These are phyloP conservation scores for Trypoxylon attenuatum DNA, from an alignment of 2,888 invertebrate genomes.

Conservation along the genomic window DNA sequence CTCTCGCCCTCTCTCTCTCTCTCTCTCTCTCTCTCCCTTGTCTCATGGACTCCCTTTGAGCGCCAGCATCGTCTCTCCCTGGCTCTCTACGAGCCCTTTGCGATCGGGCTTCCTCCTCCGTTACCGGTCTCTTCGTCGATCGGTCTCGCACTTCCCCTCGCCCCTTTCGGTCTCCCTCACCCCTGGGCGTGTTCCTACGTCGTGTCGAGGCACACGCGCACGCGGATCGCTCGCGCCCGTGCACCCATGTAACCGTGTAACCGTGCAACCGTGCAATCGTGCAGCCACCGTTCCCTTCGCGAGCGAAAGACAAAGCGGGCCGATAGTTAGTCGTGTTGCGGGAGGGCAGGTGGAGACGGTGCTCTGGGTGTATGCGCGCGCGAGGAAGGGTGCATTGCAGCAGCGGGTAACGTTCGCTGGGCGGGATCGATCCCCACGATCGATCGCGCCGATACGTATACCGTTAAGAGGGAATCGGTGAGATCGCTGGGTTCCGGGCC, in stretches of 20 bases:
- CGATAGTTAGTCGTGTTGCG: background rate
- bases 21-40: slow-evolving; percentile 13
- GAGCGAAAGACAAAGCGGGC: background rate
- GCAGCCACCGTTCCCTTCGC: slow-evolving; percentile 8
- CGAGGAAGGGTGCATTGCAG: slow-evolving; percentile 9
- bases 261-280: background rate
- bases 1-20: background rate
- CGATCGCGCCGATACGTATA: slow-evolving; percentile 59
- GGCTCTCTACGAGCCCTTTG: slow-evolving; percentile 21
- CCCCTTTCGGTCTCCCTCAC: background rate
- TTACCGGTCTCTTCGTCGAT: slow-evolving; percentile 7
- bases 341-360: background rate
- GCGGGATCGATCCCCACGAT: slow-evolving; percentile 56
- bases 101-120: slow-evolving; percentile 1
- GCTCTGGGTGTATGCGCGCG: slow-evolving; percentile 9
- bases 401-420: slow-evolving; percentile 28
- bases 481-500: slow-evolving; percentile 67
- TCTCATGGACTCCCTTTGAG: background rate
- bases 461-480: slow-evolving; percentile 62
- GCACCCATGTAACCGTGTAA: background rate
- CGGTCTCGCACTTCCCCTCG: slow-evolving; percentile 30
- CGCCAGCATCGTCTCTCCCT: background rate
- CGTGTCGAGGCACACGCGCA: slow-evolving; percentile 6
- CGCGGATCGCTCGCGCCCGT: background rate
- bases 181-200: slow-evolving; percentile 15